These are phyloP conservation scores for Brachionichthys hirsutus DNA, from an alignment of 2,113 vertebrate species.

Conservation along the genomic window DNA sequence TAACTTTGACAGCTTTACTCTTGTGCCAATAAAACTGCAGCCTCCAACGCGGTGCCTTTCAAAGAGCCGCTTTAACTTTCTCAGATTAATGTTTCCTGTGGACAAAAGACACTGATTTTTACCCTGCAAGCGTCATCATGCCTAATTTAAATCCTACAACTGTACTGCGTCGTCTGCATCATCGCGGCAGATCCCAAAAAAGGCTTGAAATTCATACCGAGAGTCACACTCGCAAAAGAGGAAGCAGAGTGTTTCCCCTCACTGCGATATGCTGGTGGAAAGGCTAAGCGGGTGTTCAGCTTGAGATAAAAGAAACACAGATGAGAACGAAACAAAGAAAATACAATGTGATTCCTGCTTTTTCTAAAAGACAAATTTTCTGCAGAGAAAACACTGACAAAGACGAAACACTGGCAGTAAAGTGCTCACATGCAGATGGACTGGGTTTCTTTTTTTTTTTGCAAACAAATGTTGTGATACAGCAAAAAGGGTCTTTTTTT, in stretches of 20 bases:
- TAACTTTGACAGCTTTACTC: conserved; percentile 25
- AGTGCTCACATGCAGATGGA: conserved; percentile 71
- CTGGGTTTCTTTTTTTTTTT: conserved; percentile 38
- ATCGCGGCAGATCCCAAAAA: conserved; percentile 19
- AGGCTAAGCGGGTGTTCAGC: conserved; percentile 73
- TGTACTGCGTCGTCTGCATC: conserved; percentile 8
- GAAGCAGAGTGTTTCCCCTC: conserved; percentile 50
- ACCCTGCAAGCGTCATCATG: conserved; percentile 28
- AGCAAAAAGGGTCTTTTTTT: conserved; percentile 34
- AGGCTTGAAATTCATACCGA: conserved; percentile 42
- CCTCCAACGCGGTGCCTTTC: conserved; percentile 20
- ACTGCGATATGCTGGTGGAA: conserved; percentile 72
- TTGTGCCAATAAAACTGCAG: conserved; percentile 41
- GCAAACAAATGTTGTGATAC: conserved; percentile 27
- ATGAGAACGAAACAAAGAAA: conserved; percentile 36
- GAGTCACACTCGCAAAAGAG: conserved; percentile 47
- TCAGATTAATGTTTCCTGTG: conserved; percentile 34
- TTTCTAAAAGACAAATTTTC: conserved; percentile 38
- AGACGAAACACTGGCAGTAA: conserved; percentile 56
- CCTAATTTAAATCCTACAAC: conserved; percentile 10
- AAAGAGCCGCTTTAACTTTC: conserved; percentile 27
- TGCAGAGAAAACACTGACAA: conserved; percentile 26
- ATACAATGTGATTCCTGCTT: conserved; percentile 56
- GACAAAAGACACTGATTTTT: conserved; percentile 47
- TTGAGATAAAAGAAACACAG: conserved; percentile 49